phyloP scores from a whole-genome alignment of 2,113 vertebrate species.

The Amia ocellicauda region DNA sequence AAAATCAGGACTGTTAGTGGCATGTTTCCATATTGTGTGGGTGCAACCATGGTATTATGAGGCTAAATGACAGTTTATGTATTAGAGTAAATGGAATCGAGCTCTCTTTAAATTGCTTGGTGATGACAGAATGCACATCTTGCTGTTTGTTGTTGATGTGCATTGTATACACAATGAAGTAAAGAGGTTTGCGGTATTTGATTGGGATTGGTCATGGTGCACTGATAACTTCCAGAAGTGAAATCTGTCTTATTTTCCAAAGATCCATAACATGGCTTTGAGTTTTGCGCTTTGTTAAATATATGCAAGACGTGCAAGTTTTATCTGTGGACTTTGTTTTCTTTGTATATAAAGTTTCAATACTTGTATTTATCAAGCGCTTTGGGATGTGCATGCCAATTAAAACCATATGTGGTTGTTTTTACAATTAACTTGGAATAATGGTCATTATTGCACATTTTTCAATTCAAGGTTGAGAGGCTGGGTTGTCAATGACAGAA shows the following conservation, averaged over 20 bases:
- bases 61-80: neutral
- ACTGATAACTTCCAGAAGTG: neutral
- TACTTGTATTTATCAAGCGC: no score
- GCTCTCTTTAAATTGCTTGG: neutral
- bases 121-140: constrained; percentile 3
- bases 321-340: neutral
- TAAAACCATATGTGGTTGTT: no score
- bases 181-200: neutral
- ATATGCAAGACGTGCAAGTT: neutral
- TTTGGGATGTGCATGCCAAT: no score
- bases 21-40: neutral
- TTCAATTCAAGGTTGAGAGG: no score
- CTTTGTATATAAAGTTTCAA: no score
- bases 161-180: neutral
- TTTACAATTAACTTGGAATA: no score
- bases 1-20: neutral
- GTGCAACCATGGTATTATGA: neutral
- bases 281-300: neutral
- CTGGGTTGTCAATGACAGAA: no score
- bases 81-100: neutral
- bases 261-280: neutral
- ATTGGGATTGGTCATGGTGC: neutral
- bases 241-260: neutral
- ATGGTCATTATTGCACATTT: no score
- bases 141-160: neutral